These are phyloP conservation scores for Drosophila varians DNA, from an alignment of 1,140 invertebrate species.

Conservation along the genomic window DNA sequence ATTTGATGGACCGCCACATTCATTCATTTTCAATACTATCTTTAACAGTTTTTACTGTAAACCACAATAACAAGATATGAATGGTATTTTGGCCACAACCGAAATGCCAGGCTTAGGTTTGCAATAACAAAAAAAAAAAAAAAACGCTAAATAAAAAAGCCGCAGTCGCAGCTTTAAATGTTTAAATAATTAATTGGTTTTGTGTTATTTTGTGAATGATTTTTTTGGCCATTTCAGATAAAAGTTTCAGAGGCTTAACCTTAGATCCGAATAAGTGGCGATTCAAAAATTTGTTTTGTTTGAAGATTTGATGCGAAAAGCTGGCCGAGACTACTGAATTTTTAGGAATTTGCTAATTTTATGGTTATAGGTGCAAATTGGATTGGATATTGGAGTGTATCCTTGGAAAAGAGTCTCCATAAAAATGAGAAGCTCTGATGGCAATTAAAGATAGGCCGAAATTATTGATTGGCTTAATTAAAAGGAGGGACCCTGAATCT, in stretches of 20 bases:
- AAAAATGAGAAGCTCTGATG: background rate
- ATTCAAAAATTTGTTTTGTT: slow-evolving; percentile 24
- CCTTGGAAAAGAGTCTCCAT: background rate
- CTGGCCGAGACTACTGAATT: slow-evolving; percentile 18
- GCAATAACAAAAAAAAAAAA: slow-evolving; percentile 41
- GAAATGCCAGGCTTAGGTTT: slow-evolving; percentile 29
- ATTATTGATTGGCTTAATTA: slow-evolving; percentile 70
- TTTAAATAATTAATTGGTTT: slow-evolving; percentile 71
- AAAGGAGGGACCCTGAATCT: slow-evolving; percentile 9
- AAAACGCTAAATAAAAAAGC: background rate
- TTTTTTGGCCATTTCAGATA: slow-evolving; percentile 11
- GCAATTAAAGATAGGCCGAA: slow-evolving; percentile 48
- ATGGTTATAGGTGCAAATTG: slow-evolving; percentile 2
- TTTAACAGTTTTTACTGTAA: slow-evolving; percentile 11
- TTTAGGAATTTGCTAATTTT: slow-evolving; percentile 19
- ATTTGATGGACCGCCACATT: background rate
- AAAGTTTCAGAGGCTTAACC: slow-evolving; percentile 40
- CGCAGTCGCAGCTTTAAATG: slow-evolving; percentile 39
- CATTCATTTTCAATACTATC: background rate
- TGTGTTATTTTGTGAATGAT: slow-evolving; percentile 32
- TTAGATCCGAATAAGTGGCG: slow-evolving; percentile 19
- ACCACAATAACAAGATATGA: slow-evolving; percentile 29
- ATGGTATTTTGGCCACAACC: slow-evolving; percentile 23
- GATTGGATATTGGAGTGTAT: background rate
- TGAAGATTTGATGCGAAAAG: slow-evolving; percentile 12